phyloP scores from a whole-genome alignment of 2,888 invertebrate genomes.

The Andricus quercusramuli region DNA sequence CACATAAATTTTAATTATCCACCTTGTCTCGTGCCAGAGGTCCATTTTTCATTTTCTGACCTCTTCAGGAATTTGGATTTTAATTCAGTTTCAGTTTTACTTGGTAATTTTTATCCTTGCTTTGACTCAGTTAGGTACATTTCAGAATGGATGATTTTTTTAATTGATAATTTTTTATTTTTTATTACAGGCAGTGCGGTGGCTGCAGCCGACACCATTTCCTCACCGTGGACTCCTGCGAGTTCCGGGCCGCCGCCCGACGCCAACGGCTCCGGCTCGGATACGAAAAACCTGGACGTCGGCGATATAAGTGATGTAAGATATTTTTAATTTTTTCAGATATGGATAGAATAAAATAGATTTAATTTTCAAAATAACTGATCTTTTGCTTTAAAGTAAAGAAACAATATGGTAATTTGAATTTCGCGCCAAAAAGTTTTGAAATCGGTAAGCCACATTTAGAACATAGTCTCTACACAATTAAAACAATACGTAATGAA shows the following conservation, averaged over 20 bases:
- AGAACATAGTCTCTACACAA: too few species aligned
- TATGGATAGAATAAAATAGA: too few species aligned
- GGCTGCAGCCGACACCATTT: conserved; percentile 94
- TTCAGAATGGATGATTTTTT: not conserved
- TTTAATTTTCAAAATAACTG: too few species aligned
- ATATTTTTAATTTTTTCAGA: conserved; percentile 56
- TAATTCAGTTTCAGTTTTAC: not conserved
- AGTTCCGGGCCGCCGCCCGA: conserved; percentile 92
- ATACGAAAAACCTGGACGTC: conserved; percentile 94
- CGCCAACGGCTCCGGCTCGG: conserved; percentile 95
- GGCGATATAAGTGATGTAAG: conserved; percentile 94
- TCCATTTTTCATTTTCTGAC: not conserved
- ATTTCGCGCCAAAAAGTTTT: too few species aligned
- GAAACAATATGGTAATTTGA: too few species aligned
- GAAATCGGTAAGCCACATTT: too few species aligned
- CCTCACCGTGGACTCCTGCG: conserved; percentile 97
- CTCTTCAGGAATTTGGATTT: not conserved
- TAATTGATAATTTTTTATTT: not conserved
- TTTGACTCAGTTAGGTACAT: not conserved
- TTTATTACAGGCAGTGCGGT: conserved; percentile 82
- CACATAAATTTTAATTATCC: conserved; percentile 1
- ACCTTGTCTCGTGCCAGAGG: not conserved
- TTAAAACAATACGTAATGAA: too few species aligned
- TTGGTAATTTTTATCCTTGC: not conserved
- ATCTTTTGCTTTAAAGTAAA: too few species aligned